phyloP scores from a whole-genome alignment of 2,113 vertebrate genomes.

The Callaeas wilsoni region DNA sequence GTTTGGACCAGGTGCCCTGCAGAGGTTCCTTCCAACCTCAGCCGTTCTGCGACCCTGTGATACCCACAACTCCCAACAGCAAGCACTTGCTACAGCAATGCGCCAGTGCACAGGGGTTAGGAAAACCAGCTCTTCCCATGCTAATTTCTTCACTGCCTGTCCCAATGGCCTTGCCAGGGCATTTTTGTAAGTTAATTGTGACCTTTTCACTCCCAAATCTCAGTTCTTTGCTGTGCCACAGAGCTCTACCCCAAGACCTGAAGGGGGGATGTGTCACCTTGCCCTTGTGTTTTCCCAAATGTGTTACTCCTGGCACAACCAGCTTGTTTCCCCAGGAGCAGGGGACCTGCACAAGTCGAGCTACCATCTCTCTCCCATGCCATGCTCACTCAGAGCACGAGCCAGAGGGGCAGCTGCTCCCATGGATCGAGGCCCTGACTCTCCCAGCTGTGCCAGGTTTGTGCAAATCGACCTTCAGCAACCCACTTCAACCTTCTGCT shows the following conservation, averaged over 20 bases:
- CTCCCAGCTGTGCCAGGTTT: not conserved
- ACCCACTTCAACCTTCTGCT: conserved; percentile 8
- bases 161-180: not conserved
- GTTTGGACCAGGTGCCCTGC: not conserved
- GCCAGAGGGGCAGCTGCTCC: not conserved
- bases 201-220: not conserved
- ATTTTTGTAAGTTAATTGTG: not conserved
- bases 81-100: not conserved
- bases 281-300: not conserved
- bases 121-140: not conserved
- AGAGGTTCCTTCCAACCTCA: not conserved
- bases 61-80: not conserved
- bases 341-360: not conserved
- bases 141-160: not conserved
- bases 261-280: not conserved
- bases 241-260: not conserved
- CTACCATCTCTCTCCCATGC: not conserved
- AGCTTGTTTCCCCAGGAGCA: not conserved
- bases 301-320: not conserved
- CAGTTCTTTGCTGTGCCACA: not conserved
- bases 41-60: not conserved
- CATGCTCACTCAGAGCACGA: not conserved
- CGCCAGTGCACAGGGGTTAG: rapidly evolving
- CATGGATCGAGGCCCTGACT: not conserved
- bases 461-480: not conserved